Evolutionary conservation across 2,888 invertebrate genomes (phyloP), one percentile per base, ranked within the genome.

Genomic region (Slavum lentiscoides): DNA sequence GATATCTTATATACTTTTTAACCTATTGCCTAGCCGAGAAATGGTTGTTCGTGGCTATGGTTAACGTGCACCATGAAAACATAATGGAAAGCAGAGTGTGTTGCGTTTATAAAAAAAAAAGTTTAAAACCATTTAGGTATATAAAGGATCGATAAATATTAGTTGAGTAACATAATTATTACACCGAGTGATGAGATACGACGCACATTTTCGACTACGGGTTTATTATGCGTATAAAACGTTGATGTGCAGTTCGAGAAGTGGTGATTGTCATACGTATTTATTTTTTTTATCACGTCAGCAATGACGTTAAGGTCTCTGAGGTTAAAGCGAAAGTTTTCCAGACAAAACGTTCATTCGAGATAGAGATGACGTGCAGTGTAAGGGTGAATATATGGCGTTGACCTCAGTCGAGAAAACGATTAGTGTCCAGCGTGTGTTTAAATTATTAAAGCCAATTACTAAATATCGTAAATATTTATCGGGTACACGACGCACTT

Each of bases 251-350:
- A 13, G 55, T 8, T 11, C 55, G 55, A 55, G 55, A 11, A 55
- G 17, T 11, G 11, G 17, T 15, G n/a, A n/a, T n/a, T n/a, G n/a
- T n/a, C n/a, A n/a, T 17, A 55, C 55, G 55, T 55, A 55, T 15
- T 55, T 55, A 55, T 55, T 17, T 17, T 15, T 55, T 3, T 5
- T 55, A 55, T 55, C 55, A 13, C n/a, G 9, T 69, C 53, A 53
- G 13, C 3, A n/a, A 6, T n/a, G n/a, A n/a, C n/a, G n/a, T 6
- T 39, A n/a, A 61, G 61, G 72, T 73, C 43, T 6, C 13, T 6
- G 73, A n/a, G 73, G 73, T 73, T 19, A 73, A 49, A 73, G 73
- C 49, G 73, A 73, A 73, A 73, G 73, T 62, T 61, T 49, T 43
- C 21, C 49, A 7, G 39, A 8, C 49, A 17, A 68, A n/a, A 73